Evolutionary conservation across 2,113 vertebrate genomes (phyloP).

Genomic region (Gymnobelideus leadbeateri): DNA sequence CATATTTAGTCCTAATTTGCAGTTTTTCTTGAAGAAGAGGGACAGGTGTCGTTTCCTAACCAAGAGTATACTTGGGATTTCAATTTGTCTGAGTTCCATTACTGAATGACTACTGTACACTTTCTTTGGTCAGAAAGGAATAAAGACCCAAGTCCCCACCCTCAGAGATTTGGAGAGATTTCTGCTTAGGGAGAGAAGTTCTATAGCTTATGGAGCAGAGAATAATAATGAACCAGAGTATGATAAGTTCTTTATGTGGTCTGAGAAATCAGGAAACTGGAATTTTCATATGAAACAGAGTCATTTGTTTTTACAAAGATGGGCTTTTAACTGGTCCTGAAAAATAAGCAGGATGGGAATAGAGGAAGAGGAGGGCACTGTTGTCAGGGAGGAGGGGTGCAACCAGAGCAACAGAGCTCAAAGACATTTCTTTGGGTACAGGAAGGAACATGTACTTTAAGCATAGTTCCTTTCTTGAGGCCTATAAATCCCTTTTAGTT

Average conservation of each 20-base stretch:
- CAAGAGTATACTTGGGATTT: neutral
- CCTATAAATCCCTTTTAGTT: neutral
- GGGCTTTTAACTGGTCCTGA: neutral
- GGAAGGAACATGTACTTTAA: neutral
- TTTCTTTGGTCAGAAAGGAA: neutral
- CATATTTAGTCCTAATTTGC: neutral
- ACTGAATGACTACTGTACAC: neutral
- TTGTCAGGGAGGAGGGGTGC: neutral
- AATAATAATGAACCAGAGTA: neutral
- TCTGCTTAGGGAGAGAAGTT: neutral
- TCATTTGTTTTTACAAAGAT: neutral
- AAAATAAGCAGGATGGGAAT: neutral
- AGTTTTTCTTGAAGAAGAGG: neutral
- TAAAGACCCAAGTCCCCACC: neutral
- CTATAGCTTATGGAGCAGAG: neutral
- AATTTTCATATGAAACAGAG: neutral
- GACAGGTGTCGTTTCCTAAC: neutral
- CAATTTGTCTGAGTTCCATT: neutral
- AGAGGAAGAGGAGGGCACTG: neutral
- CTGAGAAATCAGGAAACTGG: neutral
- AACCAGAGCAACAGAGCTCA: neutral
- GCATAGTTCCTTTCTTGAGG: neutral
- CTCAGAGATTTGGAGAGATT: neutral
- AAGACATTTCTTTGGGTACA: neutral
- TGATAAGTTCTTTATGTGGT: neutral